Evolutionary conservation across 2,797 vertebrate genomes (phyloP).

Genomic region (Arremon brunneinucha): DNA sequence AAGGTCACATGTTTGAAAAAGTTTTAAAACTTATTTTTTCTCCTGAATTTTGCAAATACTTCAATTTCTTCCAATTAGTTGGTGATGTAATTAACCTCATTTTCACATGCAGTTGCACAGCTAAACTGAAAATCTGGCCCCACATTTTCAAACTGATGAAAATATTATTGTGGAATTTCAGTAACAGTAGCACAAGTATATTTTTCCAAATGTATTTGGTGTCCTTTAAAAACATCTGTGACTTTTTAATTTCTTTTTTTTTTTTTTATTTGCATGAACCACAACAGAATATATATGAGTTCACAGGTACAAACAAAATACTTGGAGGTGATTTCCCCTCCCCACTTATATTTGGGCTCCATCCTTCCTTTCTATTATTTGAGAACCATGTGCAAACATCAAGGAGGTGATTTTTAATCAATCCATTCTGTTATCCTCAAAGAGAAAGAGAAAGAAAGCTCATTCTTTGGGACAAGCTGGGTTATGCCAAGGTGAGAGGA

Average conservation of each 20-base stretch:
- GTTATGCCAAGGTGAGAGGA: not conserved
- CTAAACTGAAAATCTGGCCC: not conserved
- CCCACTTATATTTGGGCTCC: not conserved
- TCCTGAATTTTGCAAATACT: not conserved
- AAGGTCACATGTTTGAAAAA: not conserved
- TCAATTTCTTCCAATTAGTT: not conserved
- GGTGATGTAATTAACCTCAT: not conserved
- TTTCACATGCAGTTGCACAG: not conserved
- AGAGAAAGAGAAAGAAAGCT: not conserved
- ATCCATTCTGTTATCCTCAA: not conserved
- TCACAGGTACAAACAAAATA: not conserved
- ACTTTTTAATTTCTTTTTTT: not conserved
- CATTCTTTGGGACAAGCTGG: not conserved
- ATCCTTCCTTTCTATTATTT: conserved; percentile 9
- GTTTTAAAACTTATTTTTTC: not conserved
- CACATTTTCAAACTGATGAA: not conserved
- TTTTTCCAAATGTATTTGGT: not conserved
- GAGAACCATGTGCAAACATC: not conserved
- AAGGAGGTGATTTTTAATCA: conserved; percentile 29
- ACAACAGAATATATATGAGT: not conserved
- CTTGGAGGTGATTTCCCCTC: not conserved
- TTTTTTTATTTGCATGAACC: not conserved
- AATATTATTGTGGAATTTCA: not conserved
- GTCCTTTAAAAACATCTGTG: not conserved
- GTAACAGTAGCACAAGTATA: not conserved